Base-by-base conservation (phyloP, 35 echinoderm and acorn worm species). In the Amphiura filiformis region DNA sequence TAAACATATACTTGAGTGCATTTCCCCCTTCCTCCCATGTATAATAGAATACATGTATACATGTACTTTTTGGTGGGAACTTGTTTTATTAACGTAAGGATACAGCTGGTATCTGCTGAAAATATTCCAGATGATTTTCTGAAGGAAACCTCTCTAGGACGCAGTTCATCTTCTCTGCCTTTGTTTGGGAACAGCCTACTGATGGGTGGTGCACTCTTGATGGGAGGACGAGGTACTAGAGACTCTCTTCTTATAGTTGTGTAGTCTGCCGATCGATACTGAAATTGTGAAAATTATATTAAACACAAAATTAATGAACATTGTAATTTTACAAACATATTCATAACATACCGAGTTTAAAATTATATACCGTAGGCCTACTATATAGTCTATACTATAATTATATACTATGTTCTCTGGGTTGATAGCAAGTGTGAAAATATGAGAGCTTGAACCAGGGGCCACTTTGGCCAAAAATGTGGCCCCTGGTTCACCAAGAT, bases 191-290 rank as follows among this genome's bases (percentile, higher is more conserved):
- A 97, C 26, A 97, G 82, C 3, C 95, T 76, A 65, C 95, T 97
- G 13, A 97, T 89, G 38, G 95, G 93, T 0, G 92, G 92, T 2
- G 79, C 88, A 89, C 95, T 97, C 76, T 97, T 97, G n/a, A 82
- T 39, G 1, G 92, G 95, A 28, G 92, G 95, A 31, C 95, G 78
- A 11, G 94, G 88, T 5, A 92, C 84, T 32, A 32, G 65, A 0
- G 56, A 78, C 15, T 86, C 81, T 32, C 80, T 39, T n/a, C n/a
- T n/a, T n/a, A n/a, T n/a, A 1, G 95, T 89, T 47, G 95, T 94
- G 31, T 32, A 36, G 4, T 86, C 84, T 52, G 20, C 44, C 7
- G 44, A 52, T 70, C 36, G 42, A 75, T 90, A 83, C 91, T 93
- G 83, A 86, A 44, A 47, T n/a, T n/a, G n/a, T n/a, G n/a, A n/a